phyloP scores from a whole-genome alignment of 2,888 invertebrate species.

The Acleris laterana region DNA sequence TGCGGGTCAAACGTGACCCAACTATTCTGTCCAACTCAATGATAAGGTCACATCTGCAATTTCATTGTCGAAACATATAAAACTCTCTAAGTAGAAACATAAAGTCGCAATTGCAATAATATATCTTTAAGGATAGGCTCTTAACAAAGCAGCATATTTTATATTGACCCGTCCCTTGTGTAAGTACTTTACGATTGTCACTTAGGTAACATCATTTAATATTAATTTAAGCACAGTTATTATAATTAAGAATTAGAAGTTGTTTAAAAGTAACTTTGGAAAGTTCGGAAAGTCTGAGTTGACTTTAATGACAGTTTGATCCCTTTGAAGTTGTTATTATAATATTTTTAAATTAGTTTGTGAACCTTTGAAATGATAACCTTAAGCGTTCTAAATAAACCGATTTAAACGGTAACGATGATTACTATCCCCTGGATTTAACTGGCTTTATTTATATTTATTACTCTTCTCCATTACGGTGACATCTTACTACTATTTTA shows the following conservation, averaged over 20 bases:
- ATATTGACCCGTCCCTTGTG: conserved; percentile 15
- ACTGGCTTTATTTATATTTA: too few relatives aligned
- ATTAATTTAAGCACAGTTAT: conserved; percentile 3
- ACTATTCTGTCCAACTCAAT: conserved; percentile 1
- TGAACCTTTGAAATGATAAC: neutral
- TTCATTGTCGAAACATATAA: too few relatives aligned
- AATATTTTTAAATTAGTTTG: neutral
- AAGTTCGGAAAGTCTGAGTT: neutral
- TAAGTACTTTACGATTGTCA: conserved; percentile 7
- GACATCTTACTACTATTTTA: too few relatives aligned
- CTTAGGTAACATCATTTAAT: conserved; percentile 7
- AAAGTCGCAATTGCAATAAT: too few relatives aligned
- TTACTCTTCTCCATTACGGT: too few relatives aligned
- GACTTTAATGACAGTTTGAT: conserved; percentile 21
- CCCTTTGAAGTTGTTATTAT: conserved; percentile 34
- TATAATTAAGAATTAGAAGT: conserved; percentile 2
- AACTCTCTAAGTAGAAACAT: too few relatives aligned
- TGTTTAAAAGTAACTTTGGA: neutral
- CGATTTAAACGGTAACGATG: too few relatives aligned
- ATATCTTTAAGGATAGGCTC: too few relatives aligned
- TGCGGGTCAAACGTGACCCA: conserved; percentile 42
- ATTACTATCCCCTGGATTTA: too few relatives aligned
- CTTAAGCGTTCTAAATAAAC: too few relatives aligned
- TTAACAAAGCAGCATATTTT: neutral
- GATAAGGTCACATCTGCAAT: too few relatives aligned